phyloP scores from a whole-genome alignment of 2,888 invertebrate species.

The Mylabris sibirica region DNA sequence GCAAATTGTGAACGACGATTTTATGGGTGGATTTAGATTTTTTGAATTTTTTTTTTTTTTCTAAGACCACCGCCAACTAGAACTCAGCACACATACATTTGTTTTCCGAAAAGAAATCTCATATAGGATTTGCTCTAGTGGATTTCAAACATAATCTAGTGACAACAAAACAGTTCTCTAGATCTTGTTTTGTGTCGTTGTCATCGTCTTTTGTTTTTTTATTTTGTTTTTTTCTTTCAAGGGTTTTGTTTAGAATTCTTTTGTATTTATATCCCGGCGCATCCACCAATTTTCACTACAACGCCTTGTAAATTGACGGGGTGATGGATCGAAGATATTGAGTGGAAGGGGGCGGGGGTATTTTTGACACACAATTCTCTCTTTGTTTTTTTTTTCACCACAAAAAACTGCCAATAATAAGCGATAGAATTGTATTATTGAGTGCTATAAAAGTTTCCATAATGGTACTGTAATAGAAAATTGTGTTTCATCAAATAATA shows the following conservation, averaged over 20 bases:
- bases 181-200: neutral
- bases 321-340: too few relatives aligned
- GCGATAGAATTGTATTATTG: constrained; percentile 22
- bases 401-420: constrained; percentile 38
- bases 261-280: neutral
- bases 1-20: neutral
- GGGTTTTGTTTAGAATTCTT: too few relatives aligned
- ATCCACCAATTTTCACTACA: constrained; percentile 4
- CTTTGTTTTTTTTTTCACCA: constrained; percentile 41
- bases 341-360: too few relatives aligned
- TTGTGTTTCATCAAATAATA: constrained; percentile 4
- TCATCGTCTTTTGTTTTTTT: too few relatives aligned
- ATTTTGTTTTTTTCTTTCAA: too few relatives aligned
- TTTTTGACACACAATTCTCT: too few relatives aligned
- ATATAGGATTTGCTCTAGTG: neutral
- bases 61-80: neutral
- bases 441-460: neutral
- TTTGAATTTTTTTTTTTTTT: neutral
- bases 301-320: too few relatives aligned
- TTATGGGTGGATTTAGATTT: neutral
- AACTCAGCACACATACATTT: too few relatives aligned
- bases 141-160: constrained; percentile 1
- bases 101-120: neutral
- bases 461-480: constrained; percentile 8
- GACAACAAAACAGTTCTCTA: neutral